Percentiles rank a stretch among this genome's conserved stretches.
Conservation (phyloP, 1,140 invertebrate genomes). For the Pachypeltis micranthus region DNA sequence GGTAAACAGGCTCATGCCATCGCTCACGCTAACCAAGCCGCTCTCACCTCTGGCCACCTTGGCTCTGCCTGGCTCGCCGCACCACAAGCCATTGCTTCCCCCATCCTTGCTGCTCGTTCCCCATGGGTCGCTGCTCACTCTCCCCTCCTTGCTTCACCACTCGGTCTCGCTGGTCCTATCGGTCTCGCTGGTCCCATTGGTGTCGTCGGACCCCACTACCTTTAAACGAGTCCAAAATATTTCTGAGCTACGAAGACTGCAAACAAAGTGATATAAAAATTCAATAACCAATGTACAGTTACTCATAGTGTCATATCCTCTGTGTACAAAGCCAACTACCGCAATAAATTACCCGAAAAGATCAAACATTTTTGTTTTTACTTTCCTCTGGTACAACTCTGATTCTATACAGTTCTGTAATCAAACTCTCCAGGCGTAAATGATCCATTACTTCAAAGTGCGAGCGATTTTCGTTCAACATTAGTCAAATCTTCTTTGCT, state of each 20-base stretch:
- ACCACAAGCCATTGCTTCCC: background rate
- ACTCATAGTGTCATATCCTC: no score
- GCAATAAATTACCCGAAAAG: no score
- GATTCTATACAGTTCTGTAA: no score
- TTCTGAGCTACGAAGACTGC: background rate
- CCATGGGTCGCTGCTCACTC: background rate
- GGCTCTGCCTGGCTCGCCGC: background rate
- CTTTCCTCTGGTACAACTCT: no score
- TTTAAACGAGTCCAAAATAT: background rate
- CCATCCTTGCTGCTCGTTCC: slow-evolving; percentile 1
- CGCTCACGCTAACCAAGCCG: slow-evolving; percentile 13
- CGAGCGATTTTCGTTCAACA: no score
- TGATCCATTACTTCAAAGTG: no score
- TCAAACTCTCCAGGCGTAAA: no score
- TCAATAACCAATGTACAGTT: no score
- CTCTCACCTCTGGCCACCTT: slow-evolving; percentile 32
- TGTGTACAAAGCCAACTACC: no score
- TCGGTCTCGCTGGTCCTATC: background rate
- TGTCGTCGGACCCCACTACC: background rate
- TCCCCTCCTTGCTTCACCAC: background rate
- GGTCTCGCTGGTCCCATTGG: background rate
- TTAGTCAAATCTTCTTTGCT: no score
- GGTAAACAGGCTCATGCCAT: slow-evolving; percentile 38
- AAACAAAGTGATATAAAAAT: background rate
- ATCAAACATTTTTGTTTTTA: no score